Base-by-base conservation (phyloP, 1,140 invertebrate genomes). In the Portunus trituberculatus region DNA sequence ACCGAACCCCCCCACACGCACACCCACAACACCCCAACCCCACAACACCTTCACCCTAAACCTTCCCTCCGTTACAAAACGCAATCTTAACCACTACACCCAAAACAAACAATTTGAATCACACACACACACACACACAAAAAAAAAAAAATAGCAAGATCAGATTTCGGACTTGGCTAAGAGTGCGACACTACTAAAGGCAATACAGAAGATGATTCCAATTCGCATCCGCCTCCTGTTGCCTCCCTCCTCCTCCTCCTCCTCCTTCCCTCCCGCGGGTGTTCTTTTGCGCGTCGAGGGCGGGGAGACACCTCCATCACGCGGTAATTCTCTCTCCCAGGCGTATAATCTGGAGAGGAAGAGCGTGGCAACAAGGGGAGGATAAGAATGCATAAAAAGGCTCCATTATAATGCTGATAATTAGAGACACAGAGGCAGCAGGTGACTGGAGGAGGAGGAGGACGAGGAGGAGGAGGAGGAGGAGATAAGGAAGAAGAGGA, bases 311-410 rank as follows among this genome's bases (percentile, higher is more conserved):
- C 29, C 89, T 91, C 89, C 89, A 91, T 91, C 89, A 91, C 46
- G 16, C 4, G 89, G 28, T 91, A 91, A 91, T 91, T 91, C 46
- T 59, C 89, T 91, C 46, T 59, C 14, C 67, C 89, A 59, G 59
- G 89, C 89, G 89, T 91, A 91, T 91, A 91, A 91, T 91, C 59
- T 91, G 28, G 46, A 91, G 89, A 91, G 89, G 89, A 91, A 29
- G 89, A 91, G 89, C 89, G 59, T 31, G 89, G 89, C 45, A 91
- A 59, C 46, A 91, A 91, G 25, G 46, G 89, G 32, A 91, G 89
- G 32, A 91, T 28, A 91, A 91, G 89, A 91, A 91, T 91, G 89
- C 89, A 91, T 91, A 91, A 91, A 91, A 59, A 91, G 89, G 48
- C 46, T 59, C 89, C 25, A 52, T 91, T 91, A 91, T 91, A 59